Base-by-base conservation (phyloP, 2,113 vertebrate species). In the Nesogale talazaci region DNA sequence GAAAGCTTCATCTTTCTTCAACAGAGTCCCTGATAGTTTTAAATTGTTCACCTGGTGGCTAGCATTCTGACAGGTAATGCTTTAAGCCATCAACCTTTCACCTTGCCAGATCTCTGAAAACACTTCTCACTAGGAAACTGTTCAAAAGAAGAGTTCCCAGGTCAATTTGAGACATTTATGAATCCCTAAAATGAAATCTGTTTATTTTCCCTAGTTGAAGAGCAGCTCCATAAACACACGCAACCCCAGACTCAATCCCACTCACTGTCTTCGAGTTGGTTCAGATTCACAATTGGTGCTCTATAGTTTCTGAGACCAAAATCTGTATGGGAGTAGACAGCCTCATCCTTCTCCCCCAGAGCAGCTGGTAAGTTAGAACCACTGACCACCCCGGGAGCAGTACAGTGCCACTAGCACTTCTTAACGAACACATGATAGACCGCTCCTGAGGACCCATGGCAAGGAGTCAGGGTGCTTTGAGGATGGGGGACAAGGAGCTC, bases 401-500 rank as follows among this genome's bases (percentile, higher is more conserved):
- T 12, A 52, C 46, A 52, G 46, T 52, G 46, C 46, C 14, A 52
- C 10, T 12, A 11, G 46, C 9, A 12, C 46, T 52, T 52, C 46
- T 52, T 52, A 83, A 72, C 57, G 36, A 20, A 57, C 94, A 95
- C 59, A 22, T 25, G 23, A 92, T 1, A 63, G 88, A 25, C 3
- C 0, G 34, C 38, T 85, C 88, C 56, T 36, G 34, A 87, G 36
- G 12, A 81, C 15, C 29, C 52, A 40, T 25, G 0, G 15, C 34
- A 94, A 87, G 23, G 23, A 15, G 3, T 40, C 80, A 40, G 1
- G 31, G 70, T 91, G 86, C 8, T 20, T 57, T n/a, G 67, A 34
- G 29, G 88, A 87, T 42, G 65, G 0, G 15, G 70, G 29, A 91
- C 25, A 96, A 94, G n/a, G n/a, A n/a, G n/a, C n/a, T n/a, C n/a